Evolutionary conservation across 2,113 vertebrate genomes (phyloP), one percentile per base, ranked within the genome.

Genomic region (Eulemur macaco): DNA sequence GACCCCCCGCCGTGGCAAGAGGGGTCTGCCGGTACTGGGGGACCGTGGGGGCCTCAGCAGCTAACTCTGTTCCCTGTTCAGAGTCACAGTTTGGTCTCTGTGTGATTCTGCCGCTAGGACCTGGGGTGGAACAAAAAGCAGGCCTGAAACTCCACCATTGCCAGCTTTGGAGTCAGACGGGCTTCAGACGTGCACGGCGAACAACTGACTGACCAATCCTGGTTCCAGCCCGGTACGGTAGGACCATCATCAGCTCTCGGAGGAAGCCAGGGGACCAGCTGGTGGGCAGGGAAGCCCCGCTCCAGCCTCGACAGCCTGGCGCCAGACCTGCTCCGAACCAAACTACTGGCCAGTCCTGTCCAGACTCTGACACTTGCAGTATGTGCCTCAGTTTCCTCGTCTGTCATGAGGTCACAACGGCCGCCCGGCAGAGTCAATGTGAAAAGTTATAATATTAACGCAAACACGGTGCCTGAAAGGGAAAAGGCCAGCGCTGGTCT

Each of bases 301-400:
- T 74, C 45, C 64, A 82, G 76, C 82, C 63, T 68, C 83, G 97
- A 95, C 78, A 84, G 64, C 47, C 50, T 6, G 69, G 93, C 45
- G 17, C 90, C 90, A 58, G 64, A 56, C 64, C 50, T 89, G 10
- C 74, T 82, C 21, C 25, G 14, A 47, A 60, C 42, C 74, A 18
- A 29, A 14, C 69, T 11, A 52, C 89, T 89, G 18, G 8, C 74
- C 54, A 50, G 14, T 27, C 69, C 47, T 5, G 25, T 21, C 37
- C 69, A 17, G 66, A 68, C 42, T 60, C 64, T 64, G 77, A 52
- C 5, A 0, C 64, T 76, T 71, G 45, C 58, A 42, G 6, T 2
- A 23, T 60, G 76, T 81, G 76, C 88, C 91, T 96, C 87, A 5
- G 74, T 96, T 95, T 94, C 93, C 82, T 86, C 83, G 50, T 42